Base-by-base conservation (phyloP, 2,113 vertebrate genomes). In the Sinocyclocheilus grahami region DNA sequence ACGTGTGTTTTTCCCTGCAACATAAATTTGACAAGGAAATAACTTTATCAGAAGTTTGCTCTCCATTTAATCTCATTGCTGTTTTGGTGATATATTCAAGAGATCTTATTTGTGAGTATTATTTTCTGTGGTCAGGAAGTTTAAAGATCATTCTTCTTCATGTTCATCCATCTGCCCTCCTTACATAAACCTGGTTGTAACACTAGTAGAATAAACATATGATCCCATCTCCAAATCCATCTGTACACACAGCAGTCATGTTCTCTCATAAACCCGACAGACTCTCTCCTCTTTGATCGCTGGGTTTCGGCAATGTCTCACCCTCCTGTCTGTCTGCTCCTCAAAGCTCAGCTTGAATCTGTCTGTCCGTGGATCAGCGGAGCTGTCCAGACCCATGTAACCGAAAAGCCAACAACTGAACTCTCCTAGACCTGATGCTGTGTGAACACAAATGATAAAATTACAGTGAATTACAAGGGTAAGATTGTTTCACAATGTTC, bases 361-460 rank as follows among this genome's bases (percentile, higher is more conserved):
- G 90, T 98, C 97, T 18, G 93, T 89, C 84, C 95, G 95, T 82
- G 94, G 94, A 89, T 94, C 95, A 24, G 93, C 92, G 76, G 94
- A 92, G 72, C 93, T 96, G 92, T 99, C 97, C 92, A 99, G 94
- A 86, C 96, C 97, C 96, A 99, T 98, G 94, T 97, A 99, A 0
- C 97, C 97, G 30, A 94, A 95, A 65, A 97, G 87, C 0, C 76
- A 92, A 89, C 94, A 92, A 18, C 93, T 93, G 0, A 91, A 84
- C 71, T 97, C 95, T n/a, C 93, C 93, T 0, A 89, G 71, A 62
- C 95, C 96, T n/a, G 90, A 93, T 1, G 90, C 96, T 96, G 88
- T 24, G 20, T 33, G 76, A 46, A 82, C 51, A n/a, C 51, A 22
- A 77, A 33, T 16, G 4, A 2, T 11, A 67, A 65, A 63, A 20